A percentile compares a stretch with the other conserved stretches of the same genome.
phyloP scores from a whole-genome alignment of 2,113 vertebrate genomes.

The Pan troglodytes region DNA sequence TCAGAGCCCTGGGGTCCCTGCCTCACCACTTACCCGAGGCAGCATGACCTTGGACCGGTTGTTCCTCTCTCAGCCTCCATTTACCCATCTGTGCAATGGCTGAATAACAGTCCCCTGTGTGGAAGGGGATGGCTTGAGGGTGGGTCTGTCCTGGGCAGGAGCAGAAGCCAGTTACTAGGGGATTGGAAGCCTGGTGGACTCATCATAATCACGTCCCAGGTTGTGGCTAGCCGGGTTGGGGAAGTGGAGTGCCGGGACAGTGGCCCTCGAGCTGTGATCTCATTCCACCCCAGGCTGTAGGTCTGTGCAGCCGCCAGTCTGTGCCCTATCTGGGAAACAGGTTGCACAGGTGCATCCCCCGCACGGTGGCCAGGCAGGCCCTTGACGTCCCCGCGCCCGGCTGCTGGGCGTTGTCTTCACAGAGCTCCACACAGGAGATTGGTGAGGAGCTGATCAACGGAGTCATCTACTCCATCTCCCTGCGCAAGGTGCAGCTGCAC shows the following conservation, averaged over 20 bases:
- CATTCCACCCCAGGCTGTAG: accelerated
- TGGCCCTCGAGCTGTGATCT: accelerated
- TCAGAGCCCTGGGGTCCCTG: not conserved
- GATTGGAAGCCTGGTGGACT: accelerated
- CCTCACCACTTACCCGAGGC: accelerated
- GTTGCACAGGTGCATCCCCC: accelerated
- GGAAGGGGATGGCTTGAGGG: not conserved
- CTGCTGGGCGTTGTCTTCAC: not conserved
- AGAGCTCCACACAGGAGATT: conserved; percentile 99
- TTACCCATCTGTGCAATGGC: not conserved
- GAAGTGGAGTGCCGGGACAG: accelerated
- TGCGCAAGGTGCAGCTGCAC: conserved; percentile 95
- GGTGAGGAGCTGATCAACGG: conserved; percentile 97
- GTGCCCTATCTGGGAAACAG: accelerated
- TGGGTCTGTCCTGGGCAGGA: not conserved
- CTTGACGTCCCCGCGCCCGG: not conserved
- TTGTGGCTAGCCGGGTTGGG: accelerated
- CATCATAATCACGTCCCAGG: accelerated
- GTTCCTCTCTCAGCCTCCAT: too few species aligned
- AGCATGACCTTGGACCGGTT: accelerated
- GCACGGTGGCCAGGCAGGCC: not conserved
- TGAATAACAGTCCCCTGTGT: accelerated
- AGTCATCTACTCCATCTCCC: conserved; percentile 96
- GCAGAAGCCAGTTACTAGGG: too few species aligned
- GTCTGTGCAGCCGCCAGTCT: accelerated